Evolutionary conservation across 1,140 invertebrate species (phyloP), one percentile per base, ranked within the genome.

Genomic region (Danaus plexippus): DNA sequence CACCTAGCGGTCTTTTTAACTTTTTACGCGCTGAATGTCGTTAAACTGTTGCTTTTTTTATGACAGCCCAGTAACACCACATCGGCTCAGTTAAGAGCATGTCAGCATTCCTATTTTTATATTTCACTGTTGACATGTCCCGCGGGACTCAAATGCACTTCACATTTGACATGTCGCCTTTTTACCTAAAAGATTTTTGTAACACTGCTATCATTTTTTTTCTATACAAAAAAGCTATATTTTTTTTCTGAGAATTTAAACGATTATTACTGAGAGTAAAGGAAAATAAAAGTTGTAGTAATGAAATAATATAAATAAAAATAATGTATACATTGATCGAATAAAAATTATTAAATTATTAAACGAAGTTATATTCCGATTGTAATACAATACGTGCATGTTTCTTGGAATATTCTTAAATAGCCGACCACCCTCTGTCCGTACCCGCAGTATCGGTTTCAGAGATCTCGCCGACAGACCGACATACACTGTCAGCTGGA

Each of bases 21-120:
- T 71, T 75, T 77, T 80, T 69, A 70, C 64, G 45, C 40, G 43
- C 58, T 52, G 65, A 63, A 74, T 74, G 67, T 71, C 73, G 73
- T 76, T 80, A 79, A 73, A 67, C 64, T 75, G 77, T 77, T 75
- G 73, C 73, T 72, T 80, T 77, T n/a, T 78, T 78, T 75, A 75
- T 57, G 45, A 51, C 47, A 43, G 47, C 55, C 59, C 52, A 49
- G 69, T 57, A 64, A 58, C 66, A 71, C 60, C 71, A 69, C 58
- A 69, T 63, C 64, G 52, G 57, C 11, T 56, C 57, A 57, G 53
- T 64, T 76, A 76, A 81, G 75, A 78, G 78, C 59, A 42, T 65
- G 71, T 73, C 68, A 69, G 42, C 67, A 67, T 70, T 54, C 47
- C 52, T 53, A 18, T 61, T 61, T 61, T 53, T 47, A 54, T n/a